These are phyloP conservation scores for Epinotia ramella DNA, from an alignment of 2,888 invertebrate species.

Conservation along the genomic window DNA sequence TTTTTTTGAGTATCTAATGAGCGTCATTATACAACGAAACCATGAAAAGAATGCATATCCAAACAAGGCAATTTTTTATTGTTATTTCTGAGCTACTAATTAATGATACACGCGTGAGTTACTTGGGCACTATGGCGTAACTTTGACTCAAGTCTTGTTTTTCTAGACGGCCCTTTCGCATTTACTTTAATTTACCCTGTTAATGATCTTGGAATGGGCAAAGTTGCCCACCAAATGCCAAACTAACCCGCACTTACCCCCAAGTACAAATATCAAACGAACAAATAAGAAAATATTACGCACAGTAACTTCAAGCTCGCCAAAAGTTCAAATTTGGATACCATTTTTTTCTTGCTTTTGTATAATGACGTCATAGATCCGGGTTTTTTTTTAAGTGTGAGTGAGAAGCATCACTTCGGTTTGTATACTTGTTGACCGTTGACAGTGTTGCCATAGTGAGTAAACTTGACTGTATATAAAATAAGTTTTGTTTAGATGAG, in stretches of 20 bases:
- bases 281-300: not conserved
- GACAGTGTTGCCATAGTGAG: conserved; percentile 83
- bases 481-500: conserved; percentile 79
- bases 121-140: not conserved
- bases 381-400: conserved; percentile 24
- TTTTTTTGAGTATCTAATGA: conserved; percentile 64
- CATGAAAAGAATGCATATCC: conserved; percentile 6
- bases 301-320: not conserved
- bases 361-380: conserved; percentile 8
- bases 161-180: conserved; percentile 13
- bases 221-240: not conserved
- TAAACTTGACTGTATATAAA: conserved; percentile 82
- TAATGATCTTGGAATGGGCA: not conserved
- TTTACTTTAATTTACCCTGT: not conserved
- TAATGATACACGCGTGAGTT: not conserved
- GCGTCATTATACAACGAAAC: conserved; percentile 10
- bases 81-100: not conserved
- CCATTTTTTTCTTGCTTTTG: conserved; percentile 1
- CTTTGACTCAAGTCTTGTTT: not conserved
- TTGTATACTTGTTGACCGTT: conserved; percentile 81
- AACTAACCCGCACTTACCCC: not conserved
- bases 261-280: not conserved
- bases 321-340: not conserved
- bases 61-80: not conserved
- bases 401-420: conserved; percentile 65